These are phyloP conservation scores for Aphelinus atriplicis DNA, from an alignment of 1,140 invertebrate genomes.

Conservation along the genomic window DNA sequence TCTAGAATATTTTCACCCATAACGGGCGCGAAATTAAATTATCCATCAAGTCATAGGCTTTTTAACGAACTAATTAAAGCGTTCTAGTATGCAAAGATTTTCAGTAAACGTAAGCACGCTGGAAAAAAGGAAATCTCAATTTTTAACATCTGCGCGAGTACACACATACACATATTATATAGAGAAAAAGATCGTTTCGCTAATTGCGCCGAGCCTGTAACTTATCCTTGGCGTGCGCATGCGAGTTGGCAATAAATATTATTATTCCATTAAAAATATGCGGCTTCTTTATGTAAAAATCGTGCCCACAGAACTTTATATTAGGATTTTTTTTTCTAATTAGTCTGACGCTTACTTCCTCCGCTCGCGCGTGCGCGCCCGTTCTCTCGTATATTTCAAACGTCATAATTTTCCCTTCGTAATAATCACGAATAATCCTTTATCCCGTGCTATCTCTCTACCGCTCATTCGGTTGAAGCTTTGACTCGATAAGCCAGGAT, in stretches of 20 bases:
- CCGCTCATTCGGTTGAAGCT: constrained; percentile 4
- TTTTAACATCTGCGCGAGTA: constrained; percentile 19
- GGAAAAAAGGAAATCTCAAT: constrained; percentile 42
- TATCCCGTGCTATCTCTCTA: neutral
- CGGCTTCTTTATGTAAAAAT: constrained; percentile 32
- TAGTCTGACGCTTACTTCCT: constrained; percentile 40
- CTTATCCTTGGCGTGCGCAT: constrained; percentile 36
- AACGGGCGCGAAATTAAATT: constrained; percentile 1
- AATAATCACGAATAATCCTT: neutral
- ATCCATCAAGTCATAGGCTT: neutral
- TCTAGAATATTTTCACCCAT: neutral
- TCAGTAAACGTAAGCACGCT: constrained; percentile 29
- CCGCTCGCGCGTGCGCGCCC: neutral
- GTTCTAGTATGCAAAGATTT: constrained; percentile 38
- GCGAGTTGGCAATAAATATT: constrained; percentile 54
- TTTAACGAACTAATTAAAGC: constrained; percentile 50
- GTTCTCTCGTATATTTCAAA: neutral
- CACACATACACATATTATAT: too few relatives aligned
- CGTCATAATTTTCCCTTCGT: too few relatives aligned
- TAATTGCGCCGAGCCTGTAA: constrained; percentile 48
- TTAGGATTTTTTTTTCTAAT: constrained; percentile 47
- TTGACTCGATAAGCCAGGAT: constrained; percentile 21
- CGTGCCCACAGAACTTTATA: constrained; percentile 25
- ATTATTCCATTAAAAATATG: constrained; percentile 50
- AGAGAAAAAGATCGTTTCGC: constrained; percentile 43